Evolutionary conservation across 1,140 invertebrate genomes (phyloP).

Genomic region (Apocrypta bakeri): DNA sequence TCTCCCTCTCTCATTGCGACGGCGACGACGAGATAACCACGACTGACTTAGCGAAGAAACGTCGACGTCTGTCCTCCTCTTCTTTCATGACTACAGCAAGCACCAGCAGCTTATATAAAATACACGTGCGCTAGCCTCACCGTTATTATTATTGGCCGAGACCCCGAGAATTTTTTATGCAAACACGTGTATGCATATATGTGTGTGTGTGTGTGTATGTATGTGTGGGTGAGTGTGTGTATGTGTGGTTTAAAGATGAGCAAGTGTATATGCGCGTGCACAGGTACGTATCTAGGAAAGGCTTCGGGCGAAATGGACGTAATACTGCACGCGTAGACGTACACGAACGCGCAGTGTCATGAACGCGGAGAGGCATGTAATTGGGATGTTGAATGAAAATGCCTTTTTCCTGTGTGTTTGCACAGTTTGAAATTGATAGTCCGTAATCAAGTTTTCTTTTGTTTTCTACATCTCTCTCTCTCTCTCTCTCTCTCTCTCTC

Average conservation of each 20-base stretch:
- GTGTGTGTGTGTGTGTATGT: background rate
- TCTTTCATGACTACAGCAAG: background rate
- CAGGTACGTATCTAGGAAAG: background rate
- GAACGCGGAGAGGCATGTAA: slow-evolving; percentile 11
- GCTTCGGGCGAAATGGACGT: background rate
- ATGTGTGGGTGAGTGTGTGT: background rate
- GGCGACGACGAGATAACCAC: slow-evolving; percentile 14
- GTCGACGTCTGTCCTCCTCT: slow-evolving; percentile 5
- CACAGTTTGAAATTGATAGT: background rate
- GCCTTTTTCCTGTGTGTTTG: background rate
- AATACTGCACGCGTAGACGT: background rate
- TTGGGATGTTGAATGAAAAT: slow-evolving; percentile 7
- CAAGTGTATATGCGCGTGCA: background rate
- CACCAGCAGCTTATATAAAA: background rate
- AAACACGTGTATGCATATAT: background rate
- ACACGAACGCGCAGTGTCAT: background rate
- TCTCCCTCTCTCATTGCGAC: slow-evolving; percentile 11
- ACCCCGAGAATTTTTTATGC: background rate
- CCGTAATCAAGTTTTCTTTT: background rate
- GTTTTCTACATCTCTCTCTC: background rate
- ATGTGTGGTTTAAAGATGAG: no score
- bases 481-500: no score
- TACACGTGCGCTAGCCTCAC: slow-evolving; percentile 1
- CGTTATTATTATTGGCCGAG: slow-evolving; percentile 34
- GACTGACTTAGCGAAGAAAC: background rate